Percentiles rank a stretch among this genome's conserved stretches.
Conservation (phyloP, 2,113 vertebrate species). For the Emydura subglobosa region DNA sequence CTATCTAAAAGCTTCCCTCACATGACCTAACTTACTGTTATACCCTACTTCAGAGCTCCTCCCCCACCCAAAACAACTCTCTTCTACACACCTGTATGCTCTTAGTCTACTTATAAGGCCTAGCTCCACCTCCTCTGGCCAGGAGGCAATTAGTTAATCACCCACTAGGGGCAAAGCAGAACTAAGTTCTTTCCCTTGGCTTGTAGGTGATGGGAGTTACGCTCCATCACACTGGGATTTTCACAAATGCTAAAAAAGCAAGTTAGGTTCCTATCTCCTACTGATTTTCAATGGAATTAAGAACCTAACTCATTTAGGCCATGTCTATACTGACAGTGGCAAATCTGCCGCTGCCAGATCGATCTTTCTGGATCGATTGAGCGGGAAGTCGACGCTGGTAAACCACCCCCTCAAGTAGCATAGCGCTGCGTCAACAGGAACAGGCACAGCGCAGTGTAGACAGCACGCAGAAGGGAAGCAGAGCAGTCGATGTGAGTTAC, state of each 20-base stretch:
- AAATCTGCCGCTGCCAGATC: no score
- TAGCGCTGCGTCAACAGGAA: no score
- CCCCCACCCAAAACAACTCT: background rate
- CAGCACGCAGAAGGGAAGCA: no score
- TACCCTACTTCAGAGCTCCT: background rate
- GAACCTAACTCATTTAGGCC: background rate
- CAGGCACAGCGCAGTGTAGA: no score
- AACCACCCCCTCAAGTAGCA: no score
- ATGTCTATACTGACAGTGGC: no score
- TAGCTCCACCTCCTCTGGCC: background rate
- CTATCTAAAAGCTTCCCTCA: background rate
- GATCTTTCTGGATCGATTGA: no score
- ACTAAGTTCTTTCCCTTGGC: background rate
- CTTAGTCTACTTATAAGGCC: background rate
- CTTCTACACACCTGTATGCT: background rate
- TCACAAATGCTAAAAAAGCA: rapidly evolving
- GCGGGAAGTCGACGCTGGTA: no score
- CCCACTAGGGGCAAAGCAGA: background rate
- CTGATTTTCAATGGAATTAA: background rate
- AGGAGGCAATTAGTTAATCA: background rate
- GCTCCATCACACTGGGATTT: background rate
- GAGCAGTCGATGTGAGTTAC: no score
- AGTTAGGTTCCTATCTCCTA: background rate
- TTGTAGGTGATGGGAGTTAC: background rate
- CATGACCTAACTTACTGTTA: background rate